These are phyloP conservation scores for Ochropleura plecta DNA, from an alignment of 2,888 invertebrate genomes.

Conservation along the genomic window DNA sequence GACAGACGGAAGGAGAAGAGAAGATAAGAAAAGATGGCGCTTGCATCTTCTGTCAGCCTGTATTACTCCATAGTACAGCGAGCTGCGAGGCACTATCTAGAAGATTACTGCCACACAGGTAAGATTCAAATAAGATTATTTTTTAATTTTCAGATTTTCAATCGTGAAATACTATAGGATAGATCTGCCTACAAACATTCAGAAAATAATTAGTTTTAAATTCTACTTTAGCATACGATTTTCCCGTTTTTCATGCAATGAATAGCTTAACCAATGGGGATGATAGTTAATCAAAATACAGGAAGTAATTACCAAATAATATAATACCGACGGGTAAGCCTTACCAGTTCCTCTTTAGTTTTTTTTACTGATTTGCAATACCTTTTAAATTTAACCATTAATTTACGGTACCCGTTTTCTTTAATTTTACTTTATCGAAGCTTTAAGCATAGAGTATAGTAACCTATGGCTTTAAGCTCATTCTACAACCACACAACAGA, in stretches of 20 bases:
- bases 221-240: not conserved
- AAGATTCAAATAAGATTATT: slow-evolving; percentile 68
- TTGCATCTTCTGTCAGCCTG: slow-evolving; percentile 92
- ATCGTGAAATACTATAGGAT: not conserved
- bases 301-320: not conserved
- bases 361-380: not conserved
- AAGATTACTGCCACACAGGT: slow-evolving; percentile 93
- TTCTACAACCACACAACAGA: not conserved
- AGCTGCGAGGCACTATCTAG: slow-evolving; percentile 92
- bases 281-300: not conserved
- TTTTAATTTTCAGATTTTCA: slow-evolving; percentile 12
- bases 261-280: too few relatives aligned
- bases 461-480: not conserved
- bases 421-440: not conserved
- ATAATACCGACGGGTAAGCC: slow-evolving; percentile 7
- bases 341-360: not conserved
- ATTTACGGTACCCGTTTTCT: not conserved
- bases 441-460: too few relatives aligned
- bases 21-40: slow-evolving; percentile 87
- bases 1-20: slow-evolving; percentile 77
- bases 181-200: not conserved
- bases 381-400: too few relatives aligned
- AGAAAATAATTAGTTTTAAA: not conserved
- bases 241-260: slow-evolving; percentile 4
- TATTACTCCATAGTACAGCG: slow-evolving; percentile 93